Evolutionary conservation across 2,797 vertebrate species (phyloP), one percentile per base, ranked within the genome.

Genomic region (Sylvia borin): DNA sequence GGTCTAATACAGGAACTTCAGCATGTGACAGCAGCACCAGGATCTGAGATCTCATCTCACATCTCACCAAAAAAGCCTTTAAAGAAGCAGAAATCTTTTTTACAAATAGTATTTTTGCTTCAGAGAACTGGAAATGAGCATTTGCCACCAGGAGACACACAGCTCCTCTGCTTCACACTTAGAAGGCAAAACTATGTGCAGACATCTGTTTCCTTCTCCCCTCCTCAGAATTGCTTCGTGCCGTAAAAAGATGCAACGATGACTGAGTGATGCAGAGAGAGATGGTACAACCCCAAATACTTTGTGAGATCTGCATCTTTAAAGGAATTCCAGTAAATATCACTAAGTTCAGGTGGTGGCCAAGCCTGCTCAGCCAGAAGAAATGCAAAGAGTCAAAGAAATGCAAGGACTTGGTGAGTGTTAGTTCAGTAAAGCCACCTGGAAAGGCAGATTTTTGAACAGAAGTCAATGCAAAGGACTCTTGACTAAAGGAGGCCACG

Each of bases 11-110:
- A 58, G 67, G 70, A 86, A 64, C 24, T 78, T 25, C 42, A 38
- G 66, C 9, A 38, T 2, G 1, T 2, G 40, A 60, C 2, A 36
- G 43, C 43, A 55, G 62, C 16, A 48, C 12, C 0, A 1, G 31
- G 34, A 68, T 67, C 47, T 3, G 45, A 65, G 34, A 34, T 42
- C 64, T 74, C 64, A 57, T 12, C 9, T 12, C 9, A 5, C 31
- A 38, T 31, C 34, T 54, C 38, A 89, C 26, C 0, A 4, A 42
- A 84, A 70, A 45, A 38, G 5, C 8, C 55, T 45, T 9, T 14
- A 36, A 83, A 64, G 51, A 83, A 61, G 75, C 54, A 40, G 8
- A 81, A 85, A 70, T 55, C 43, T 5, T 47, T 54, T 55, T 81
- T 19, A 53, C 36, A 83, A 66, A 34, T 13, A 11, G 9, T 24